A percentile compares a stretch with the other conserved stretches of the same genome.
Evolutionary conservation across 2,797 vertebrate genomes (phyloP).

Genomic region (Chaetophractus vellerosus): DNA sequence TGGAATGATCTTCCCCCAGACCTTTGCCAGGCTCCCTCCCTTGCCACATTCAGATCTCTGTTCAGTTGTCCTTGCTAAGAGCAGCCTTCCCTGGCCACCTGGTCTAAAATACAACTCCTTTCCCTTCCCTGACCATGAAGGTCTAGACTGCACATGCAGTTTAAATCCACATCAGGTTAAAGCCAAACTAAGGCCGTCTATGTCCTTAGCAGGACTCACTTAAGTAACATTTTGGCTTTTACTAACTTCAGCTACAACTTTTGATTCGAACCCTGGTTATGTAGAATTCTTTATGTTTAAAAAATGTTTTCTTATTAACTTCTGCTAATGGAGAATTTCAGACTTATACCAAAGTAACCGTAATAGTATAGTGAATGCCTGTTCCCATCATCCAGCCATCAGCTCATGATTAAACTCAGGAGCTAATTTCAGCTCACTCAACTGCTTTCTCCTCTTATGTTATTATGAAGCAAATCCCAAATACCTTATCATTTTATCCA

Average conservation of each 20-base stretch:
- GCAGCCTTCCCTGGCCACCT: background rate
- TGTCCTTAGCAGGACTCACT: background rate
- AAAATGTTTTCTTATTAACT: background rate
- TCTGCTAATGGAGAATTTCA: background rate
- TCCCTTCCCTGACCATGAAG: background rate
- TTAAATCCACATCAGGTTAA: background rate
- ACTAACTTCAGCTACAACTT: background rate
- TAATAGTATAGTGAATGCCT: background rate
- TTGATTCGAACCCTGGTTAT: background rate
- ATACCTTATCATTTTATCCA: background rate
- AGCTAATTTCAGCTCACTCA: background rate
- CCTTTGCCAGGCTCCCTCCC: background rate
- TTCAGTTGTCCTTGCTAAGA: background rate
- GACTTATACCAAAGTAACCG: background rate
- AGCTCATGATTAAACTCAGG: background rate
- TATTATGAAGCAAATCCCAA: background rate
- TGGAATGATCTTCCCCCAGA: background rate
- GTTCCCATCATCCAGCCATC: background rate
- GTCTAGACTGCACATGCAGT: background rate
- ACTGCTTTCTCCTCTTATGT: background rate
- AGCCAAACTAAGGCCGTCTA: background rate
- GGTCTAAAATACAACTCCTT: background rate
- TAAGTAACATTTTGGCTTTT: background rate
- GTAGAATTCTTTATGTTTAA: background rate
- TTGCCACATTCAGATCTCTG: background rate